A percentile compares a stretch with the other conserved stretches of the same genome.
These are phyloP conservation scores for Ctenopoma kingsleyae DNA, from an alignment of 2,797 vertebrate species.

Conservation along the genomic window DNA sequence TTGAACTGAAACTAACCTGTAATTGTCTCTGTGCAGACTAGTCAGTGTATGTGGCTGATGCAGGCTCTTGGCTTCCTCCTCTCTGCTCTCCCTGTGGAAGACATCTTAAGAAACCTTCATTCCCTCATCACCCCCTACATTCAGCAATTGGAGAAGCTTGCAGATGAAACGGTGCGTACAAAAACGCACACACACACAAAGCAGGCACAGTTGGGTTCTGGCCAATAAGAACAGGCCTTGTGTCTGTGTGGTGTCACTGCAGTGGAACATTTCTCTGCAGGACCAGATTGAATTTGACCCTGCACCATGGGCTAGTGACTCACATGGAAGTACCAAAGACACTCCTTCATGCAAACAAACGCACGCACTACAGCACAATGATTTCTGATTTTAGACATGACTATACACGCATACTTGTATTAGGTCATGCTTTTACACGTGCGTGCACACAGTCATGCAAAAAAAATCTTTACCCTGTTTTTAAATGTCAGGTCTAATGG, in stretches of 20 bases:
- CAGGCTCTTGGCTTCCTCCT: constrained; percentile 98
- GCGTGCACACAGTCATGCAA: constrained; percentile 16
- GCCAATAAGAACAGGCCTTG: constrained; percentile 73
- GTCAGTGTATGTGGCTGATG: constrained; percentile 99
- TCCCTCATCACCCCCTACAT: constrained; percentile 98
- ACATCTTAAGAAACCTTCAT: constrained; percentile 97
- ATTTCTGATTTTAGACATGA: constrained; percentile 29
- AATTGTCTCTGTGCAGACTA: constrained; percentile 86
- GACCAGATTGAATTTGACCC: constrained; percentile 84
- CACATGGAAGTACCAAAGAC: constrained; percentile 53
- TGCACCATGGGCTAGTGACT: constrained; percentile 71
- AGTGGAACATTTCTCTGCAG: constrained; percentile 84
- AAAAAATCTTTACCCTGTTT: constrained; percentile 19
- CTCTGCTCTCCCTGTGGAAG: constrained; percentile 96
- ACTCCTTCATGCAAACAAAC: constrained; percentile 23
- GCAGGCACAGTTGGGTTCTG: constrained; percentile 63
- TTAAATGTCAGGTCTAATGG: constrained; percentile 58
- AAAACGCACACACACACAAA: constrained; percentile 22
- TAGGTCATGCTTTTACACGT: constrained; percentile 31
- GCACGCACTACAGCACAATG: constrained; percentile 10
- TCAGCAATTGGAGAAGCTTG: constrained; percentile 97
- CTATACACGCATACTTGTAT: constrained; percentile 16
- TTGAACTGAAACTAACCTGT: constrained; percentile 10
- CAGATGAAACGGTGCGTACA: constrained; percentile 91
- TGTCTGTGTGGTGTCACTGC: constrained; percentile 75